A percentile compares a stretch with the other conserved stretches of the same genome.
Evolutionary conservation across 2,797 vertebrate genomes (phyloP).

Genomic region (Pagetopsis macropterus): DNA sequence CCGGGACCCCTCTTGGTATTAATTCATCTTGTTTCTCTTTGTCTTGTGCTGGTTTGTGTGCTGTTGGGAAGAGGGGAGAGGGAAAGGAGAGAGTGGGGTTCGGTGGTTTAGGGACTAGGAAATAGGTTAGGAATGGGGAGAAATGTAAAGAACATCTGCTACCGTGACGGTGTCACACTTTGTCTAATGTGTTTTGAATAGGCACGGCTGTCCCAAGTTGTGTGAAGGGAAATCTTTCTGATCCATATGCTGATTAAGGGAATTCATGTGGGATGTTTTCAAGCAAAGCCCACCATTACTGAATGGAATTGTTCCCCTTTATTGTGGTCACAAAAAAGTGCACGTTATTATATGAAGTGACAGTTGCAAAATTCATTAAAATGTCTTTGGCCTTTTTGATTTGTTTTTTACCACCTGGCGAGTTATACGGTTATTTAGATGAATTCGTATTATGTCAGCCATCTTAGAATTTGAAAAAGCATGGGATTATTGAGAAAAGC

Average conservation of each 20-base stretch:
- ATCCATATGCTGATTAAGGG: constrained; percentile 78
- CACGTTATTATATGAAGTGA: constrained; percentile 35
- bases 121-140: constrained; percentile 80
- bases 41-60: constrained; percentile 79
- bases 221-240: constrained; percentile 71
- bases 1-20: constrained; percentile 81
- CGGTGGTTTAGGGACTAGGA: constrained; percentile 78
- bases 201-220: constrained; percentile 74
- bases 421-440: not conserved
- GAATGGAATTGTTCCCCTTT: constrained; percentile 7
- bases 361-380: constrained; percentile 3
- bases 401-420: not conserved
- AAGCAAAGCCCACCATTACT: constrained; percentile 40
- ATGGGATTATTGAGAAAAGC: not conserved
- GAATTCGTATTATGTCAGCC: constrained; percentile 1
- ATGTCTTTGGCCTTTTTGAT: not conserved
- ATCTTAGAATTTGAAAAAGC: constrained; percentile 3
- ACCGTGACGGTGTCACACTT: constrained; percentile 82
- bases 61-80: constrained; percentile 67
- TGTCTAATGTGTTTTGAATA: constrained; percentile 81
- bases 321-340: constrained; percentile 13
- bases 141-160: constrained; percentile 83
- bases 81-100: constrained; percentile 72
- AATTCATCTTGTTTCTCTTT: constrained; percentile 85
- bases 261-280: constrained; percentile 67